Evolutionary conservation across 2,113 vertebrate species (phyloP), one percentile per base, ranked within the genome.

Genomic region (Gymnogyps californianus): DNA sequence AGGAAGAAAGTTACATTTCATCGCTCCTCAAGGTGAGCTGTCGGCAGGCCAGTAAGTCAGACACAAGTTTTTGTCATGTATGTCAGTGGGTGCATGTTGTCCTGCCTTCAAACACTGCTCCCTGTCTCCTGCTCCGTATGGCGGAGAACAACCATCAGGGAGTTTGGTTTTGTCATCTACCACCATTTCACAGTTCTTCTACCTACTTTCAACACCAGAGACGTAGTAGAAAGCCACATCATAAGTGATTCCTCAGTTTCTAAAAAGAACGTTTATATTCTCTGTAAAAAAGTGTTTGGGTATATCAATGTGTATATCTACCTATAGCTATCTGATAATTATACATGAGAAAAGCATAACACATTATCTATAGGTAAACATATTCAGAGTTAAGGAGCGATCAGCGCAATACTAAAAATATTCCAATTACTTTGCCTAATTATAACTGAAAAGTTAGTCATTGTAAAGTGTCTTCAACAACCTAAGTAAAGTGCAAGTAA

Each of bases 121-220:
- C 25, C 8, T 2, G 0, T 19, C 19, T 66, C 29, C 82, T 76
- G 18, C 32, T 67, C 26, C 0, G 0, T 31, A 11, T 6, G 3
- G 9, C 28, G 15, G 32, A 55, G n/a, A 76, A 13, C 22, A 65
- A 34, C 9, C 15, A 9, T 10, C 32, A 67, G n/a, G 20, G 8
- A 8, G 12, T 70, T 62, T 69, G 10, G 9, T 59, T 70, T 79
- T 66, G 19, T 24, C 52, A 46, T 29, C 57, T 61, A 32, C 20
- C 25, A 44, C 21, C 12, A 31, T 67, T 42, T 85, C 42, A 72
- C 32, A 47, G 2, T 6, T 55, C 25, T 34, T 76, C 42, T 51
- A 14, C 38, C 29, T 47, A 7, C 34, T 80, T 62, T 59, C 29
- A 34, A 29, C 22, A 18, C 9, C 47, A 90, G 29, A 75, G 29